Evolutionary conservation across 2,113 vertebrate species (phyloP).

Genomic region (Propithecus coquereli): DNA sequence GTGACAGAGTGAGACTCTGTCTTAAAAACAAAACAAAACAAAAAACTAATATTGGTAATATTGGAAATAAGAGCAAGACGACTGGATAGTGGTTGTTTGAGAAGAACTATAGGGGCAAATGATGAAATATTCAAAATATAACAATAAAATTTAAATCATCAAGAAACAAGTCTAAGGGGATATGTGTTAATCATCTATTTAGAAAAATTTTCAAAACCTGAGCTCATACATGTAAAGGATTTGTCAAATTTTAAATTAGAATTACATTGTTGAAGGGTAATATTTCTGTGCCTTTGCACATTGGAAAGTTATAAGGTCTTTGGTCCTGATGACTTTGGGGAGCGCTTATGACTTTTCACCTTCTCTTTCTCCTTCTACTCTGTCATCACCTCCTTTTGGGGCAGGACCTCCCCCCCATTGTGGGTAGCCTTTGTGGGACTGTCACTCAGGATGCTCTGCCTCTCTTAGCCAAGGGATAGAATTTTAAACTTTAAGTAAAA

Average conservation of each 20-base stretch:
- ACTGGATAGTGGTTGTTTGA: not conserved
- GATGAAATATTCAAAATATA: not conserved
- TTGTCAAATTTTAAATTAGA: not conserved
- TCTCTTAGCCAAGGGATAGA: not conserved
- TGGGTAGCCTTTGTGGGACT: not conserved
- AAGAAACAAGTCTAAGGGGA: not conserved
- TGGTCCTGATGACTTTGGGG: not conserved
- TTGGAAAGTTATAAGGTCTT: not conserved
- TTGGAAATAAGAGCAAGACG: not conserved
- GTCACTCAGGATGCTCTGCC: not conserved
- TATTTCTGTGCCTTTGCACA: not conserved
- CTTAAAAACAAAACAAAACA: too few species aligned
- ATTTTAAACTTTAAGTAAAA: not conserved
- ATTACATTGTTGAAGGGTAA: not conserved
- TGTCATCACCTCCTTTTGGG: not conserved
- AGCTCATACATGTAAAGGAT: not conserved
- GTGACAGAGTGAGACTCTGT: too few species aligned
- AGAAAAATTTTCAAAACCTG: not conserved
- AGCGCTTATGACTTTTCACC: too few species aligned
- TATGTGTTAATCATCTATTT: not conserved
- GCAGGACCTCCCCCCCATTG: not conserved
- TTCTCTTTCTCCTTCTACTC: not conserved
- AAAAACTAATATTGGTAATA: not conserved
- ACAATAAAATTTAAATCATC: not conserved
- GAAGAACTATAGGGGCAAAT: not conserved